Percentiles rank a stretch among this genome's conserved stretches.
Evolutionary conservation across 1,140 invertebrate species (phyloP).

Genomic region (Oryctes rhinoceros): DNA sequence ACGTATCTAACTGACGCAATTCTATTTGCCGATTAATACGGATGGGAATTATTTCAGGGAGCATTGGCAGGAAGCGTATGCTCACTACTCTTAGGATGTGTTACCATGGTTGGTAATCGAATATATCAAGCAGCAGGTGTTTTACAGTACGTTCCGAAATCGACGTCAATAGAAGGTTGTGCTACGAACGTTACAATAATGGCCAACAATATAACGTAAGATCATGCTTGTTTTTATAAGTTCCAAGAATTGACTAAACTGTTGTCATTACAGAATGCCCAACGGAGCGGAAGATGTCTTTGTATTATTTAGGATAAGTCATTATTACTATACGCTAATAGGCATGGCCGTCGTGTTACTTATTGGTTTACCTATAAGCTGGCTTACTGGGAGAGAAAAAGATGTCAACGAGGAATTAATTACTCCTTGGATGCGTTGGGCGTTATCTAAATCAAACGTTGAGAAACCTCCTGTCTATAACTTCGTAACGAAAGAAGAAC

Average conservation of each 20-base stretch:
- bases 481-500: not conserved
- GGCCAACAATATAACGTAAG: not conserved
- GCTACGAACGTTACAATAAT: not conserved
- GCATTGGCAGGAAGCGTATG: slow-evolving; percentile 48
- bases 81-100: slow-evolving; percentile 45
- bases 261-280: not conserved
- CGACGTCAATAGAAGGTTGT: slow-evolving; percentile 50
- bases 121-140: slow-evolving; percentile 49
- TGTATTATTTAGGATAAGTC: slow-evolving; percentile 39
- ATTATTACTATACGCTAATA: slow-evolving; percentile 41
- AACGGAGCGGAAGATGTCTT: slow-evolving; percentile 4
- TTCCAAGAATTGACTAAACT: not conserved
- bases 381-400: slow-evolving; percentile 24
- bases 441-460: not conserved
- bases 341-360: slow-evolving; percentile 9
- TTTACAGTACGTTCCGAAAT: slow-evolving; percentile 46
- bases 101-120: slow-evolving; percentile 45
- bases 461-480: not conserved
- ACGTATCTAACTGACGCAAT: slow-evolving; percentile 22
- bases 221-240: not conserved
- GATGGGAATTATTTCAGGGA: slow-evolving; percentile 47
- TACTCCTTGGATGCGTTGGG: slow-evolving; percentile 35
- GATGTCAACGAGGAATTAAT: slow-evolving; percentile 27
- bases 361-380: slow-evolving; percentile 40
- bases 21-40: not conserved